A percentile compares a stretch with the other conserved stretches of the same genome.
These are phyloP conservation scores for Brachyptera putata DNA, from an alignment of 2,888 invertebrate genomes.

Conservation along the genomic window DNA sequence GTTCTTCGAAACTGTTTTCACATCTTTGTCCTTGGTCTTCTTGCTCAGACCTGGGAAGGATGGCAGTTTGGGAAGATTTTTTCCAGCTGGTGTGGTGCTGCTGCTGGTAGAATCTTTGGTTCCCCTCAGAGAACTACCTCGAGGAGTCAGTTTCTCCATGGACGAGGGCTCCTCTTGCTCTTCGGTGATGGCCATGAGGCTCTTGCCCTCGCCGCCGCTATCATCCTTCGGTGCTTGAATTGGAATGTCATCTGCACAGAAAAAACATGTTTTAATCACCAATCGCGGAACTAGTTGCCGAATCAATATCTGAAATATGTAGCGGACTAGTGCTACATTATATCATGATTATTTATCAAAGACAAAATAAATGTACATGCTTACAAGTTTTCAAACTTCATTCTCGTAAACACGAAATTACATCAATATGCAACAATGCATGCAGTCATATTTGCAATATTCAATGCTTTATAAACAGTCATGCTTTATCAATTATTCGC, in stretches of 20 bases:
- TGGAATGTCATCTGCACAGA: slow-evolving; percentile 77
- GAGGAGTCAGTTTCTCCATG: slow-evolving; percentile 29
- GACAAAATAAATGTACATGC: neutral
- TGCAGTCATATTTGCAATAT: too few relatives aligned
- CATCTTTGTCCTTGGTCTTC: slow-evolving; percentile 53
- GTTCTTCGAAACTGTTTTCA: slow-evolving; percentile 40
- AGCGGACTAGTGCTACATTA: neutral
- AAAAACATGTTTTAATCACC: slow-evolving; percentile 36
- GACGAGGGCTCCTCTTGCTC: slow-evolving; percentile 27
- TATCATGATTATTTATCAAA: too few relatives aligned
- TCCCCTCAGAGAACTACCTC: slow-evolving; percentile 32
- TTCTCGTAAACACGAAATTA: neutral
- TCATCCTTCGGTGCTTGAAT: slow-evolving; percentile 69
- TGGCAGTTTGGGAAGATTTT: slow-evolving; percentile 56
- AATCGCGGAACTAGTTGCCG: neutral
- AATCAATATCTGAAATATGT: neutral
- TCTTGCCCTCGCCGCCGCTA: slow-evolving; percentile 49
- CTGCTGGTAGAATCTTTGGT: slow-evolving; percentile 12
- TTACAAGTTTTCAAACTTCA: slow-evolving; percentile 1
- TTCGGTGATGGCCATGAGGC: slow-evolving; percentile 40
- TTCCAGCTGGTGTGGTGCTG: slow-evolving; percentile 37
- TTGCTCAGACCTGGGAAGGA: slow-evolving; percentile 61
- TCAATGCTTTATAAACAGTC: too few relatives aligned
- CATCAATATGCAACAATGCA: neutral
- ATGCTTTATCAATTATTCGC: slow-evolving; percentile 10